phyloP scores from a whole-genome alignment of 2,797 vertebrate genomes.

The Eremophila alpestris region DNA sequence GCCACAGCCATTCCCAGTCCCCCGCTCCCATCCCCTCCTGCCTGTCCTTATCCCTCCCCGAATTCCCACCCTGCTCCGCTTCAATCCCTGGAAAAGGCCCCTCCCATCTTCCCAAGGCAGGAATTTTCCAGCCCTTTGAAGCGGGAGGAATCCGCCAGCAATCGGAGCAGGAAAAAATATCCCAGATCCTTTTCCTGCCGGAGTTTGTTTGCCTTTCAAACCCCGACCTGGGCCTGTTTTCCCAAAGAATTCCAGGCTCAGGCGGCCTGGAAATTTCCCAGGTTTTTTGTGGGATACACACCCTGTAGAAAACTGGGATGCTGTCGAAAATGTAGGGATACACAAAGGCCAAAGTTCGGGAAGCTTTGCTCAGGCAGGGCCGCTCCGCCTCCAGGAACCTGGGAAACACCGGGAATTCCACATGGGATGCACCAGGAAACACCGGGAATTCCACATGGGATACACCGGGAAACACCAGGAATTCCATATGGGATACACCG shows the following conservation, averaged over 20 bases:
- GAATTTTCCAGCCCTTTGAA: constrained; percentile 23
- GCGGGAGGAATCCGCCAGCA: not conserved
- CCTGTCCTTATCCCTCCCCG: not conserved
- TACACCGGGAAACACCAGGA: not conserved
- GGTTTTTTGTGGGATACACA: constrained; percentile 32
- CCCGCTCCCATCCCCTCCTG: not conserved
- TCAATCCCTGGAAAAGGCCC: not conserved
- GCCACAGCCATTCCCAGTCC: accelerated
- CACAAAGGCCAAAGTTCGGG: constrained; percentile 85
- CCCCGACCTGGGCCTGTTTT: not conserved
- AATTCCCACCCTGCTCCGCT: not conserved
- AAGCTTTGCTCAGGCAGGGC: constrained; percentile 80
- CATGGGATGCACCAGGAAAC: not conserved
- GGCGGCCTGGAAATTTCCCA: not conserved
- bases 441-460: not conserved
- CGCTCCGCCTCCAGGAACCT: constrained; percentile 84
- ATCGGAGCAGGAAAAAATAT: constrained; percentile 25
- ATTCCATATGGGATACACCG: not conserved
- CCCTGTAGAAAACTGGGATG: constrained; percentile 94
- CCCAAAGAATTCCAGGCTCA: not conserved
- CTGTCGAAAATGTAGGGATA: constrained; percentile 92
- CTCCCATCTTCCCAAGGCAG: not conserved
- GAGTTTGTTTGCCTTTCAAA: not conserved
- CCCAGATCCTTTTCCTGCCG: not conserved
- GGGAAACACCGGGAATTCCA: not conserved